Evolutionary conservation across 2,113 vertebrate species (phyloP).

Genomic region (Excalfactoria chinensis): DNA sequence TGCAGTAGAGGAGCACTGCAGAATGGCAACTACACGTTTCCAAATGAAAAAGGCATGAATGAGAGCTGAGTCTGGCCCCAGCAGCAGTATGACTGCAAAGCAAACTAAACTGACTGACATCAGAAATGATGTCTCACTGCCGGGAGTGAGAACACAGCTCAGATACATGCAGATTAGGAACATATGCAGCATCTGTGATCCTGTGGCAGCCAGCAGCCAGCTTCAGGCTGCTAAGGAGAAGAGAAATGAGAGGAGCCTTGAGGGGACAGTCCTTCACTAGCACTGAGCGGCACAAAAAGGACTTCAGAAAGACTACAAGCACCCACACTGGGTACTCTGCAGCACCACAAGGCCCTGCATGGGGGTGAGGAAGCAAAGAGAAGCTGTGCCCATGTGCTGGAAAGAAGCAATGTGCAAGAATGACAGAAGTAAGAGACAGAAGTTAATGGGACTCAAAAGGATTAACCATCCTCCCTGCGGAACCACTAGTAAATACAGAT

Average conservation of each 20-base stretch:
- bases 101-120: background rate
- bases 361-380: background rate
- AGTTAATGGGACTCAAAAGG: background rate
- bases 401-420: background rate
- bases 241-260: fast-evolving
- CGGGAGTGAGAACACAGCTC: background rate
- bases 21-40: background rate
- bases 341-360: background rate
- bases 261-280: background rate
- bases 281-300: background rate
- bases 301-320: background rate
- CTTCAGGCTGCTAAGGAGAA: background rate
- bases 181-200: background rate
- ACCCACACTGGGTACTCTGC: fast-evolving
- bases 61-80: background rate
- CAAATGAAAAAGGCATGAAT: background rate
- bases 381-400: fast-evolving
- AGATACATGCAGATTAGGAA: background rate
- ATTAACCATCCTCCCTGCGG: background rate
- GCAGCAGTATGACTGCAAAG: background rate
- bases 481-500: background rate
- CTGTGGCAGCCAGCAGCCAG: background rate
- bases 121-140: fast-evolving
- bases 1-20: fast-evolving
- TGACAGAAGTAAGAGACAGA: background rate